A percentile compares a stretch with the other conserved stretches of the same genome.
These are phyloP conservation scores for Netelia inedita DNA, from an alignment of 2,888 invertebrate genomes.

Conservation along the genomic window DNA sequence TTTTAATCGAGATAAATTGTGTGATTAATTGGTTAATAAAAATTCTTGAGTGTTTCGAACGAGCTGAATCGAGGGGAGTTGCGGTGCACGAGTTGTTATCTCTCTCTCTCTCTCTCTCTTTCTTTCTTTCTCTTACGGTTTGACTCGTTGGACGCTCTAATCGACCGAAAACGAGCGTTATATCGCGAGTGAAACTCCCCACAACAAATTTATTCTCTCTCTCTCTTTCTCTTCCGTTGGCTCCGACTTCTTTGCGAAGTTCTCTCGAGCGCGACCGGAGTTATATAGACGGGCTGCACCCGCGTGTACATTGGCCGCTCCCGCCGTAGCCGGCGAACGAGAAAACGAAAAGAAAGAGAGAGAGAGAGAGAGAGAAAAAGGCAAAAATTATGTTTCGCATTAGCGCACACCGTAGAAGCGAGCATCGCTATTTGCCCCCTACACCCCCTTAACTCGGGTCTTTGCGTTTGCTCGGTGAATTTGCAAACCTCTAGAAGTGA, in stretches of 20 bases:
- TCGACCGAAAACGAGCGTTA: background rate
- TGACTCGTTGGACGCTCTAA: background rate
- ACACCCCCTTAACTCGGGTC: background rate
- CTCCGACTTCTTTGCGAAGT: constrained; percentile 35
- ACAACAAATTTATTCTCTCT: background rate
- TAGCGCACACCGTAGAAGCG: constrained; percentile 46
- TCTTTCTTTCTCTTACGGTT: background rate
- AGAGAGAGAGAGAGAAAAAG: background rate
- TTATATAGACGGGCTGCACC: background rate
- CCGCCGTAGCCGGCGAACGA: too few species aligned
- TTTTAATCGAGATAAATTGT: too few species aligned
- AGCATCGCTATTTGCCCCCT: constrained; percentile 48
- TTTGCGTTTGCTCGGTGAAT: constrained; percentile 42
- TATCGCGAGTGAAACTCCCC: background rate
- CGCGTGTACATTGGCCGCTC: background rate
- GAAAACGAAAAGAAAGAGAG: too few species aligned
- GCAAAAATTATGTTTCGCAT: constrained; percentile 68
- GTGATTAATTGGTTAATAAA: too few species aligned
- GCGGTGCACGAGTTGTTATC: too few species aligned
- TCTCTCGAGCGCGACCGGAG: constrained; percentile 31
- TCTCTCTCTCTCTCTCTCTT: constrained; percentile 1
- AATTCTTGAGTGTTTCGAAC: too few species aligned
- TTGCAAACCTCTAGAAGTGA: constrained; percentile 18
- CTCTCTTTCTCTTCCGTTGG: constrained; percentile 2
- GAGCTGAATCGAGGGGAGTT: too few species aligned